phyloP scores from a whole-genome alignment of 2,113 vertebrate species.

The Vimba vimba region DNA sequence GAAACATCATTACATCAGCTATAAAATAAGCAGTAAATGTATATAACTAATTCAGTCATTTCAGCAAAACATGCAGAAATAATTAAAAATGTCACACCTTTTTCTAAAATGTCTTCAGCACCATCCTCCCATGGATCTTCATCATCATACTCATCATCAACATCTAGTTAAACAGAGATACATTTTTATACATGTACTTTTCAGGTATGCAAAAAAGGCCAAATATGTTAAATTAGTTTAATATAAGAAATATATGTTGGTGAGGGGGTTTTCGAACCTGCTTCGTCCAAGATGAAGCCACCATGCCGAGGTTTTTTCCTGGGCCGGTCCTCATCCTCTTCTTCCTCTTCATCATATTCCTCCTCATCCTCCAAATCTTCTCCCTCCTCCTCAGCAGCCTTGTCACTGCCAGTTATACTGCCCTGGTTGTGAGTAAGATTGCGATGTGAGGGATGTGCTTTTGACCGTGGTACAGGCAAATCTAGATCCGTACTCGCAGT shows the following conservation, averaged over 20 bases:
- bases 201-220: neutral
- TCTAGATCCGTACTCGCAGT: no score
- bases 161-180: conserved; percentile 74
- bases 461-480: no score
- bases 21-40: neutral
- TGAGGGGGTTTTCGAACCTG: conserved; percentile 72
- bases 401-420: conserved; percentile 87
- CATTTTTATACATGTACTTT: neutral
- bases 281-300: conserved; percentile 92
- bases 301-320: conserved; percentile 87
- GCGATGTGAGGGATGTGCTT: no score
- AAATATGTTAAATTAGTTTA: neutral
- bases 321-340: conserved; percentile 90
- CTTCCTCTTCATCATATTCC: conserved; percentile 87
- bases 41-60: neutral
- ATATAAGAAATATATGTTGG: neutral
- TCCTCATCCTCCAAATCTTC: conserved; percentile 86
- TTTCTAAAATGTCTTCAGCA: conserved; percentile 90
- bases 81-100: conserved; percentile 77
- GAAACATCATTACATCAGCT: neutral
- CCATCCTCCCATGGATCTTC: conserved; percentile 93
- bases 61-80: neutral
- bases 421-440: conserved; percentile 29
- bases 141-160: conserved; percentile 94
- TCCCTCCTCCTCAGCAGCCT: conserved; percentile 83